Evolutionary conservation across 2,113 vertebrate species (phyloP), one percentile per base, ranked within the genome.

Genomic region (Natator depressus): DNA sequence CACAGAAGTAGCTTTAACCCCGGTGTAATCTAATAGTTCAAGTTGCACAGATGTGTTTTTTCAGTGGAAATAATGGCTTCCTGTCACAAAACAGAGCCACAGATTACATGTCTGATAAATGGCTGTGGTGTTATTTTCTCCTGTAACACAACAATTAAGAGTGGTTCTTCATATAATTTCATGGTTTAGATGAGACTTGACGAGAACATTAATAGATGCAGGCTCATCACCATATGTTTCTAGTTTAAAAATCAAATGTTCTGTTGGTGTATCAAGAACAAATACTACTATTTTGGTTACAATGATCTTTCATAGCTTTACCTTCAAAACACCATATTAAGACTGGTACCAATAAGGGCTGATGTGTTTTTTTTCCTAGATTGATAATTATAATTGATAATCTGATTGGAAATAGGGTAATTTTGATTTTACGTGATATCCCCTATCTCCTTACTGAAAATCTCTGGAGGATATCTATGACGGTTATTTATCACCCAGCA

Each of bases 41-140:
- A 97, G 96, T 97, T 95, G 94, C 95, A 93, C 85, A 3, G 95
- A 97, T 97, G 97, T 97, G 94, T 96, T 97, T 97, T 95, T 97
- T 93, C 93, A 93, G 92, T 93, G 93, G 96, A 96, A 97, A 95
- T 94, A 97, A 97, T 96, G 96, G 93, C 88, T 97, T 97, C 95
- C 96, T 97, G 95, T 97, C 96, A 97, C 95, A 97, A 96, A 96
- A 90, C 91, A 95, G 93, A 96, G 90, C 82, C 80, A 69, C 96
- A 92, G 96, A 97, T 94, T 97, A 93, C 94, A 94, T 87, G 42
- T 13, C 91, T 96, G 95, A 97, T 94, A 97, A 94, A 96, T 80
- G 78, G 87, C 76, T 89, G 94, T 96, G 82, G 92, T 88, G 93
- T 96, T 96, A 94, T 93, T 97, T 97, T 93, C 95, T 95, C 94